These are phyloP conservation scores for Cherax destructor DNA, from an alignment of 1,140 invertebrate genomes.

Conservation along the genomic window DNA sequence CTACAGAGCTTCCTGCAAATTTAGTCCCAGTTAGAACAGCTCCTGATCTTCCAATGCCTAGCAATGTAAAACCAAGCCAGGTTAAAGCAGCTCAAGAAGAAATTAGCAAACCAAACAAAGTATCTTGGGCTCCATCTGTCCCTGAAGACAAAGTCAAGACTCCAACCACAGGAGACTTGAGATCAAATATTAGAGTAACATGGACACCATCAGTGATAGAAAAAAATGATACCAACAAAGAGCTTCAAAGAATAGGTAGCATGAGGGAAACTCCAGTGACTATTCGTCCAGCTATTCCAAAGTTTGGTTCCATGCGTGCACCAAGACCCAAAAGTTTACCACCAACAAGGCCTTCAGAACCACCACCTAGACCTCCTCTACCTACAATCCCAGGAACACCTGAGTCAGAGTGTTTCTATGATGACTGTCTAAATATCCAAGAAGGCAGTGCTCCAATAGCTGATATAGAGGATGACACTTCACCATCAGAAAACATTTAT, in stretches of 20 bases:
- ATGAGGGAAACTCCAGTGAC: slow-evolving; percentile 70
- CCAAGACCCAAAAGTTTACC: slow-evolving; percentile 71
- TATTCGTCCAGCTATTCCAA: slow-evolving; percentile 68
- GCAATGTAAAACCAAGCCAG: slow-evolving; percentile 56
- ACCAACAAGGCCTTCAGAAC: slow-evolving; percentile 69
- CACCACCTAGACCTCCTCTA: slow-evolving; percentile 69
- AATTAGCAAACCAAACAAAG: slow-evolving; percentile 51
- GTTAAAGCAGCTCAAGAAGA: slow-evolving; percentile 61
- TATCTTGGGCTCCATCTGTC: slow-evolving; percentile 70
- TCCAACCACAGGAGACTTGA: slow-evolving; percentile 24
- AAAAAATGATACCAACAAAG: slow-evolving; percentile 28
- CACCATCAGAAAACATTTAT: slow-evolving; percentile 69
- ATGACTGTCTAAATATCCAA: slow-evolving; percentile 70
- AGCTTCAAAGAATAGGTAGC: slow-evolving; percentile 69
- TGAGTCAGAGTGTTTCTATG: slow-evolving; percentile 69
- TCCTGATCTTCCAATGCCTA: slow-evolving; percentile 63
- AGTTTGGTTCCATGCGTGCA: slow-evolving; percentile 71
- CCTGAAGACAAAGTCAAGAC: slow-evolving; percentile 55
- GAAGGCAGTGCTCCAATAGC: slow-evolving; percentile 55
- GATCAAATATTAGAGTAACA: slow-evolving; percentile 40
- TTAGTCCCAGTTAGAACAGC: slow-evolving; percentile 71
- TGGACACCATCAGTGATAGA: slow-evolving; percentile 31
- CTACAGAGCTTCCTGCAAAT: slow-evolving; percentile 70
- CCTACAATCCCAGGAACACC: slow-evolving; percentile 71
- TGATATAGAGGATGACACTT: slow-evolving; percentile 55